Percentiles rank a stretch among this genome's conserved stretches.
Evolutionary conservation across 1,140 invertebrate species (phyloP).

Genomic region (Diprion similis): DNA sequence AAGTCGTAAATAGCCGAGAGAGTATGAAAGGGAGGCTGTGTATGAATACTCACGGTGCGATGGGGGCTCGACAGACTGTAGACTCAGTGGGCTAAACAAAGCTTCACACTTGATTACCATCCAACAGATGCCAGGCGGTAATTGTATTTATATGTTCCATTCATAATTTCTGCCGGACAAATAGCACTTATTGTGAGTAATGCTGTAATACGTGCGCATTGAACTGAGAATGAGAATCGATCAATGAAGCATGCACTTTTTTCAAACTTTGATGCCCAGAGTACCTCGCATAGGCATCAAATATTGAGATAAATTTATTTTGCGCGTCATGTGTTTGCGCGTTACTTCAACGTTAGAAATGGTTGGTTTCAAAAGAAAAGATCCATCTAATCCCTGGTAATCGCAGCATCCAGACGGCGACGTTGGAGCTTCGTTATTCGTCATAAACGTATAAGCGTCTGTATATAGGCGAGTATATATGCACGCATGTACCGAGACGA

Average conservation of each 20-base stretch:
- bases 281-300: too few relatives aligned
- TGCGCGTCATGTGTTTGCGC: neutral
- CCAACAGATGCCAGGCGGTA: neutral
- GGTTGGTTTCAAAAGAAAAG: neutral
- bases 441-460: slow-evolving; percentile 53
- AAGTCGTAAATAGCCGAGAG: neutral
- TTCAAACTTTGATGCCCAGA: too few relatives aligned
- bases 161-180: too few relatives aligned
- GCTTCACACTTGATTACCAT: neutral
- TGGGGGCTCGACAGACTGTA: too few relatives aligned
- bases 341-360: neutral
- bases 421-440: slow-evolving; percentile 46
- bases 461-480: slow-evolving; percentile 40
- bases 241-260: too few relatives aligned
- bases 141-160: neutral
- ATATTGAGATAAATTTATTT: too few relatives aligned
- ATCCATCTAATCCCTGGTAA: neutral
- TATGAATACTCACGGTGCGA: too few relatives aligned
- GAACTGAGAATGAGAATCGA: too few relatives aligned
- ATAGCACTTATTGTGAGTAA: too few relatives aligned
- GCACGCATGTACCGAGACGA: neutral
- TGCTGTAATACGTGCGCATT: too few relatives aligned
- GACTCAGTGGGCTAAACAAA: neutral
- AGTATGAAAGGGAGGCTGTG: neutral
- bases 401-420: neutral